A percentile compares a stretch with the other conserved stretches of the same genome.
Evolutionary conservation across 2,888 invertebrate genomes (phyloP).

Genomic region (Mythimna albipuncta): DNA sequence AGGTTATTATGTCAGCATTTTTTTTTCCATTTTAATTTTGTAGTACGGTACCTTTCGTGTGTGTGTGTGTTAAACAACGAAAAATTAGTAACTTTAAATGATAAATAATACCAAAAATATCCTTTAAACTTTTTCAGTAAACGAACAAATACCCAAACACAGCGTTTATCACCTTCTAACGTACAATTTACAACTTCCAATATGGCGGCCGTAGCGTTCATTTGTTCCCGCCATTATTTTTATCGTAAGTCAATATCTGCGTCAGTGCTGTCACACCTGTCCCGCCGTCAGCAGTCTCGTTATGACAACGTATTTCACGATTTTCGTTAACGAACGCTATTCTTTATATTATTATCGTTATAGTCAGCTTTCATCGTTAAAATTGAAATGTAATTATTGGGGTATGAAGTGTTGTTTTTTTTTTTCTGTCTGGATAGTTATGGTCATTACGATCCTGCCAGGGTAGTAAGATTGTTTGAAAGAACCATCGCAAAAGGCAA

Average conservation of each 20-base stretch:
- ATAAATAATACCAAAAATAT: too few relatives aligned
- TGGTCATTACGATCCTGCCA: not conserved
- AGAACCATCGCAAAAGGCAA: too few relatives aligned
- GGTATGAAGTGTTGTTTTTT: not conserved
- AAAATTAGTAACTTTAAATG: too few relatives aligned
- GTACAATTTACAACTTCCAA: conserved; percentile 38
- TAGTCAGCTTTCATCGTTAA: conserved; percentile 35
- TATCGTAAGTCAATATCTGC: conserved; percentile 51
- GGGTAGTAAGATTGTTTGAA: too few relatives aligned
- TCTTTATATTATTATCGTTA: conserved; percentile 55
- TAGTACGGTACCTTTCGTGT: too few relatives aligned
- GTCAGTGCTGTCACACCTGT: conserved; percentile 52
- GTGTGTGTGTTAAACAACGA: too few relatives aligned
- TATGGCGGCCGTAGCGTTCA: conserved; percentile 34
- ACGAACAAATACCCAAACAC: too few relatives aligned
- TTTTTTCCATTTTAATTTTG: too few relatives aligned
- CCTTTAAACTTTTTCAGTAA: too few relatives aligned
- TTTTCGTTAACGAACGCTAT: conserved; percentile 51
- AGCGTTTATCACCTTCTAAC: too few relatives aligned
- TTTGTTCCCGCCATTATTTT: conserved; percentile 54
- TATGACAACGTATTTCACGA: conserved; percentile 42
- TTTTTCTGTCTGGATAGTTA: not conserved
- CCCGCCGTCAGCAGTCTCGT: conserved; percentile 41
- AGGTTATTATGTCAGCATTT: too few relatives aligned
- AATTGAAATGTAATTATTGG: conserved; percentile 40